A percentile compares a stretch with the other conserved stretches of the same genome.
phyloP scores from a whole-genome alignment of 2,888 invertebrate genomes.

The Nephrotoma guestfalica region DNA sequence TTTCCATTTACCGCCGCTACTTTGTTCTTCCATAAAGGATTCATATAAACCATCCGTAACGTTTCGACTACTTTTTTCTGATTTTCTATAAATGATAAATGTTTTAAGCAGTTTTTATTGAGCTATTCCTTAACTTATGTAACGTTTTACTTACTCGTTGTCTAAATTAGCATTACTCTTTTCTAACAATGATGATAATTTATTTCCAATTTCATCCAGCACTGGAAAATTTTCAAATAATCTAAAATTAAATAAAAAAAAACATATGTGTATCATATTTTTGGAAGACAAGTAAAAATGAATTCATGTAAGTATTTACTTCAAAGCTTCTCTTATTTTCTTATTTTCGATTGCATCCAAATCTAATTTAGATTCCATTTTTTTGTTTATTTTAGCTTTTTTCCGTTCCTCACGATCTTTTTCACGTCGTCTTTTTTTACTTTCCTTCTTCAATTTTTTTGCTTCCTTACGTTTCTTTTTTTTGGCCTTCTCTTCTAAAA shows the following conservation, averaged over 20 bases:
- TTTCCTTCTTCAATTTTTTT: slow-evolving; percentile 36
- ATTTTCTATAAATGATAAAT: background rate
- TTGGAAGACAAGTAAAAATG: background rate
- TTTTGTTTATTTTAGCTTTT: slow-evolving; percentile 45
- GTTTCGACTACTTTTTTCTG: background rate
- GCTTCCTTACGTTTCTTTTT: slow-evolving; percentile 39
- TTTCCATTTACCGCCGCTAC: slow-evolving; percentile 40
- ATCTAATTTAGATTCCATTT: slow-evolving; percentile 31
- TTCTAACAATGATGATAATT: slow-evolving; percentile 20
- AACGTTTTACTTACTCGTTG: background rate
- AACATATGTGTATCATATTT: background rate
- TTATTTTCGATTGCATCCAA: slow-evolving; percentile 47
- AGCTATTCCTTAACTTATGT: too few relatives aligned
- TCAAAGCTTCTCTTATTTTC: slow-evolving; percentile 51
- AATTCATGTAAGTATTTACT: slow-evolving; percentile 32
- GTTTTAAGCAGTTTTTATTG: too few relatives aligned
- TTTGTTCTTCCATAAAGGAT: background rate
- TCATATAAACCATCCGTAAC: background rate
- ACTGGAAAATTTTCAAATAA: slow-evolving; percentile 55
- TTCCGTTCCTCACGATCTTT: slow-evolving; percentile 53
- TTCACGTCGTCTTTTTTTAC: slow-evolving; percentile 56
- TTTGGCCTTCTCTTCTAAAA: slow-evolving; percentile 44
- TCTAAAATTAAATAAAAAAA: slow-evolving; percentile 24
- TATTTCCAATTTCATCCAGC: slow-evolving; percentile 34
- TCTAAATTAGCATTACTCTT: slow-evolving; percentile 9